phyloP scores from a whole-genome alignment of 2,888 invertebrate species.

The Agrypnus murinus region DNA sequence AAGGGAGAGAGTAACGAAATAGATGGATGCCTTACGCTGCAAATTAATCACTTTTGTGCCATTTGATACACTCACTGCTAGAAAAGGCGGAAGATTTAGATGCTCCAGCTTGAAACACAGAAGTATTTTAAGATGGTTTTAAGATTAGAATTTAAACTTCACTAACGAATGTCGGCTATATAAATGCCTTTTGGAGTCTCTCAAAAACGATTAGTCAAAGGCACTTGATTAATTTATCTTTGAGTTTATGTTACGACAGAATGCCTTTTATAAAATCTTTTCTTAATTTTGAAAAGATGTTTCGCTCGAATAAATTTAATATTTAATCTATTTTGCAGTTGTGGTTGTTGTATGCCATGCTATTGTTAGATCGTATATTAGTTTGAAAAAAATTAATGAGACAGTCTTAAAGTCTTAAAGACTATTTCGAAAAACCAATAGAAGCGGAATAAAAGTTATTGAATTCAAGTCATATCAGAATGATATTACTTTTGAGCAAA shows the following conservation, averaged over 20 bases:
- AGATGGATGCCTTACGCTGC: background rate
- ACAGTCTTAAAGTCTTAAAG: no score
- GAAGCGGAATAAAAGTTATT: no score
- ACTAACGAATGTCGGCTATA: slow-evolving; percentile 15
- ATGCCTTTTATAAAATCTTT: slow-evolving; percentile 16
- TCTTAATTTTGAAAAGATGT: slow-evolving; percentile 15
- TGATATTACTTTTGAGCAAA: no score
- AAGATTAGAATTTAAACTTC: slow-evolving; percentile 14
- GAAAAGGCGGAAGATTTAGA: background rate
- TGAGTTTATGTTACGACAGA: slow-evolving; percentile 17
- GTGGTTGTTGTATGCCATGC: no score
- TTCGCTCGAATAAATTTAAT: slow-evolving; percentile 23
- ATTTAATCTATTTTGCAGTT: no score
- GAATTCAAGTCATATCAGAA: no score
- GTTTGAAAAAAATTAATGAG: no score
- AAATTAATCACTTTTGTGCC: slow-evolving; percentile 8
- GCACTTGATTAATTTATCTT: slow-evolving; percentile 29
- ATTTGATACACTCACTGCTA: slow-evolving; percentile 1
- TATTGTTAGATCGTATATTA: no score
- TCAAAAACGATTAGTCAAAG: slow-evolving; percentile 28
- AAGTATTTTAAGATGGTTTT: slow-evolving; percentile 4
- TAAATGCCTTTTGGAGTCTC: slow-evolving; percentile 25
- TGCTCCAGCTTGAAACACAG: background rate
- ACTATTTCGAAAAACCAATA: no score
- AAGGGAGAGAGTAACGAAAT: background rate